Percentiles rank a stretch among this genome's conserved stretches.
Evolutionary conservation across 1,140 invertebrate species (phyloP).

Genomic region (Paracyclopina nana): DNA sequence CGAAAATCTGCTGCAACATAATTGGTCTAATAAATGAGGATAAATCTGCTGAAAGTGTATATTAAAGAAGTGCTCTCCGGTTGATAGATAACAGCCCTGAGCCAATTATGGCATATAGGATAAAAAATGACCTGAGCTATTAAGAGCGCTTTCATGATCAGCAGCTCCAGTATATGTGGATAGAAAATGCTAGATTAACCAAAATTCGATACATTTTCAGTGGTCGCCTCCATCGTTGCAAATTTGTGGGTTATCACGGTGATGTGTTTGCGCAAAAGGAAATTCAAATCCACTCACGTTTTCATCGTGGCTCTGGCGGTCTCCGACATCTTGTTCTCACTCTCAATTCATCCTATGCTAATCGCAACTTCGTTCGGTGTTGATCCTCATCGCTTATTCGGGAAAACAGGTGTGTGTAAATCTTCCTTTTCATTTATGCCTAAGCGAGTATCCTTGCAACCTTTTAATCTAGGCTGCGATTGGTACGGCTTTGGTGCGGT

Average conservation of each 20-base stretch:
- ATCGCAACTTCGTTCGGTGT: neutral
- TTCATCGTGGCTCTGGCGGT: neutral
- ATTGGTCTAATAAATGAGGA: too few relatives aligned
- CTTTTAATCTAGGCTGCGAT: neutral
- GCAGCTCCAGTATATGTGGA: too few relatives aligned
- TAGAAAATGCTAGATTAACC: too few relatives aligned
- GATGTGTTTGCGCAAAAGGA: neutral
- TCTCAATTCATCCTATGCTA: neutral
- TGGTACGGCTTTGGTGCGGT: slow-evolving; percentile 1
- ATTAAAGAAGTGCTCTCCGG: too few relatives aligned
- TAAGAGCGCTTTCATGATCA: too few relatives aligned
- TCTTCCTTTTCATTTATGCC: neutral
- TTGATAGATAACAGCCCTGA: too few relatives aligned
- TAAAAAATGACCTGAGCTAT: too few relatives aligned
- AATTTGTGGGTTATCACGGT: neutral
- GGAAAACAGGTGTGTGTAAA: neutral
- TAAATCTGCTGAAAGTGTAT: too few relatives aligned
- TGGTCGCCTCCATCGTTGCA: neutral
- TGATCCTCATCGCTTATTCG: neutral
- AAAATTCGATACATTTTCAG: too few relatives aligned
- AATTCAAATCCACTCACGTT: neutral
- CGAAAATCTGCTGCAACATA: too few relatives aligned
- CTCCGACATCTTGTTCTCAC: neutral
- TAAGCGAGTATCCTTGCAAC: neutral
- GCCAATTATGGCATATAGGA: too few relatives aligned